phyloP scores from a whole-genome alignment of 2,797 vertebrate genomes.

The Lagocephalus sceleratus region DNA sequence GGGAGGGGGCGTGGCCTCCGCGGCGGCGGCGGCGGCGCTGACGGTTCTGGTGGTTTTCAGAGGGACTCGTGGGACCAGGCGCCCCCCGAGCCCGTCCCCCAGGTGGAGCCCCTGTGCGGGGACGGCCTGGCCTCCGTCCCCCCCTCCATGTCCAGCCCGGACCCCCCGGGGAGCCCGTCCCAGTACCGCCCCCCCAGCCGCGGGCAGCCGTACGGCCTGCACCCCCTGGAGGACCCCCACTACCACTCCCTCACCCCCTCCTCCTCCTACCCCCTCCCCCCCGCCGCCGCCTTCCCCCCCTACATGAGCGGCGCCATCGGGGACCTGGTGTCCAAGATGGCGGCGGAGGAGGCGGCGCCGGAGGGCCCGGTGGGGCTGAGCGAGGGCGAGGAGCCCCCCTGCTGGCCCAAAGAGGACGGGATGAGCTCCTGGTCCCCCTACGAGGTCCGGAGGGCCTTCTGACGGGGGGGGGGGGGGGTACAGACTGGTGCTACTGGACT shows the following conservation, averaged over 20 bases:
- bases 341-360: constrained; percentile 62
- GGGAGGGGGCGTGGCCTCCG: no score
- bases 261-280: constrained; percentile 64
- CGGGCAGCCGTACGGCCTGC: constrained; percentile 80
- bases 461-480: constrained; percentile 31
- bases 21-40: no score
- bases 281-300: constrained; percentile 71
- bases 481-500: no score
- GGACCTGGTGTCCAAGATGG: constrained; percentile 80
- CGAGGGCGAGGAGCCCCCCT: constrained; percentile 57
- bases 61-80: constrained; percentile 89
- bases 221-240: constrained; percentile 84
- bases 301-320: constrained; percentile 74
- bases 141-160: constrained; percentile 75
- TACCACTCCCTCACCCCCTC: constrained; percentile 66
- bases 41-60: constrained; percentile 63
- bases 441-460: constrained; percentile 84
- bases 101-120: constrained; percentile 72
- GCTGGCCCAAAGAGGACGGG: constrained; percentile 86
- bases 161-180: constrained; percentile 63
- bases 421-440: constrained; percentile 81
- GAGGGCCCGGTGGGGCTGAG: constrained; percentile 62
- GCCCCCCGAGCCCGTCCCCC: constrained; percentile 72
- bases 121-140: constrained; percentile 71
- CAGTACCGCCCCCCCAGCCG: constrained; percentile 79